phyloP scores from a whole-genome alignment of 2,113 vertebrate species.

The Ascaphus truei region DNA sequence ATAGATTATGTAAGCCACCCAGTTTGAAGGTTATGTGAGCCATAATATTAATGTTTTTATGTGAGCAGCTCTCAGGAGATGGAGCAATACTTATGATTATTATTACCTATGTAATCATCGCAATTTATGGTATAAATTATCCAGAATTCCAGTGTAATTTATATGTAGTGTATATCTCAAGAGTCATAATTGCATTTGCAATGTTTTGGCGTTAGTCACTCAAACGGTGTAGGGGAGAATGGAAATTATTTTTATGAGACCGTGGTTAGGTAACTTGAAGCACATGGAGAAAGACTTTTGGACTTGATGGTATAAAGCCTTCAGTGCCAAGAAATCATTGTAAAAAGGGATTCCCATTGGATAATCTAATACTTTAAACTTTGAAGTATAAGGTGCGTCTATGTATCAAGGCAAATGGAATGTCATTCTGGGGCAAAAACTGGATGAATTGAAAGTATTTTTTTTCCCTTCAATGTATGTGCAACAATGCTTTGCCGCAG shows the following conservation, averaged over 20 bases:
- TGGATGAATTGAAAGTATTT: too few relatives aligned
- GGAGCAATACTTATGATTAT: slow-evolving; percentile 1
- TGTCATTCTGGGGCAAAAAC: too few relatives aligned
- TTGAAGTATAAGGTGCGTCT: too few relatives aligned
- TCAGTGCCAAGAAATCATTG: too few relatives aligned
- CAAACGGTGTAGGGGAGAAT: background rate
- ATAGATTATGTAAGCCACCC: background rate
- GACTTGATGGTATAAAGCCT: too few relatives aligned
- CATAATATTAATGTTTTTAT: slow-evolving; percentile 14
- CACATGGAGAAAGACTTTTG: too few relatives aligned
- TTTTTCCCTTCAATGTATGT: background rate
- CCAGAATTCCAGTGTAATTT: slow-evolving; percentile 7
- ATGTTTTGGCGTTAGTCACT: slow-evolving; percentile 8
- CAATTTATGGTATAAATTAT: slow-evolving; percentile 14
- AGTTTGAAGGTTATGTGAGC: slow-evolving; percentile 13
- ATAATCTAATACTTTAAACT: too few relatives aligned
- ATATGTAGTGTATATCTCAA: background rate
- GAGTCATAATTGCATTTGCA: background rate
- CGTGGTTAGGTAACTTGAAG: too few relatives aligned
- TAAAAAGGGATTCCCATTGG: too few relatives aligned
- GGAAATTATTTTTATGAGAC: slow-evolving; percentile 3
- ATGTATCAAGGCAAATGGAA: too few relatives aligned
- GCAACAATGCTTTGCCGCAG: background rate
- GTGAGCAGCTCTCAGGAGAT: background rate
- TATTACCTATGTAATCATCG: slow-evolving; percentile 29